A percentile compares a stretch with the other conserved stretches of the same genome.
Conservation (phyloP, 2,888 invertebrate genomes). For the Plebejus anna region DNA sequence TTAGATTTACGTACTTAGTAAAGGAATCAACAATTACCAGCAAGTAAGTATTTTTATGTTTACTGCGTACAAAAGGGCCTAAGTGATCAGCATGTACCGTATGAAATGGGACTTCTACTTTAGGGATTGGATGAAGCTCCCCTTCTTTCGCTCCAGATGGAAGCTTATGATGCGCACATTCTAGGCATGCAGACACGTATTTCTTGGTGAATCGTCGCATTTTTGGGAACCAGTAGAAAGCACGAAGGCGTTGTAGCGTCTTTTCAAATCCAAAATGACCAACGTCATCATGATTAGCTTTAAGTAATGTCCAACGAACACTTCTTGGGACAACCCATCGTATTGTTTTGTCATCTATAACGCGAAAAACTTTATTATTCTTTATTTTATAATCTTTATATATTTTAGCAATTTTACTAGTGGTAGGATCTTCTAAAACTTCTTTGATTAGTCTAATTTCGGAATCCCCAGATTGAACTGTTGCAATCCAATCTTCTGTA, state of each 20-base stretch:
- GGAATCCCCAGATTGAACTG: constrained; percentile 14
- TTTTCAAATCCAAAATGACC: neutral
- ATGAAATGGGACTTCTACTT: no score
- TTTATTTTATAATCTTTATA: no score
- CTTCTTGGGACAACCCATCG: constrained; percentile 4
- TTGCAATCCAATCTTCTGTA: constrained; percentile 22
- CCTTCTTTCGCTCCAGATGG: no score
- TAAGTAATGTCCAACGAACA: neutral
- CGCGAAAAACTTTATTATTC: no score
- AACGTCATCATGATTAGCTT: constrained; percentile 2
- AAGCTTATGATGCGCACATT: neutral
- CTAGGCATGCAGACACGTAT: constrained; percentile 9
- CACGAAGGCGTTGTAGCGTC: neutral
- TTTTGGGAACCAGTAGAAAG: neutral
- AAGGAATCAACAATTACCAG: no score
- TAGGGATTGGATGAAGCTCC: no score
- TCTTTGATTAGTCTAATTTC: constrained; percentile 9
- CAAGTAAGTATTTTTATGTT: no score
- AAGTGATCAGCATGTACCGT: no score
- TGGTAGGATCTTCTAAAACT: constrained; percentile 14
- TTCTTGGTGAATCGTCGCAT: constrained; percentile 11
- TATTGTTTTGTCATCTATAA: neutral
- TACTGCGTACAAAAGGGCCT: no score
- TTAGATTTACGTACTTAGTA: no score
- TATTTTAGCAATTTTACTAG: neutral